These are phyloP conservation scores for Epistrophella euchroma DNA, from an alignment of 2,888 invertebrate species.

Conservation along the genomic window DNA sequence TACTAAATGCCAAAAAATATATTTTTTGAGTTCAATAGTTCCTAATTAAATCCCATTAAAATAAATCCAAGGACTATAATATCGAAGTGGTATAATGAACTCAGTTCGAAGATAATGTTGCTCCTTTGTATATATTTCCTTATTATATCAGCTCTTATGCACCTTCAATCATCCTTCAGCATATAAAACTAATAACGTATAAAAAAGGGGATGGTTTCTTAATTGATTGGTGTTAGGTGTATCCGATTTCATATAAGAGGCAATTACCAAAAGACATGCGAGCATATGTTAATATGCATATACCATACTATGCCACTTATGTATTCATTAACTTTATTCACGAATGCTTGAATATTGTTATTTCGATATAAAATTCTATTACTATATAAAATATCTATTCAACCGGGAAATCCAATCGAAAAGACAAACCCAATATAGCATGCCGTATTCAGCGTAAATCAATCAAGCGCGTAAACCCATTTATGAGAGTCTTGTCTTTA, in stretches of 20 bases:
- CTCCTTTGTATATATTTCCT: too few relatives aligned
- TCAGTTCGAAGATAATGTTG: too few relatives aligned
- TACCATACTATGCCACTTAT: background rate
- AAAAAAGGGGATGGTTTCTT: slow-evolving; percentile 2
- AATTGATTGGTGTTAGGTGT: slow-evolving; percentile 18
- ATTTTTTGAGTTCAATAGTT: too few relatives aligned
- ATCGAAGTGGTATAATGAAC: too few relatives aligned
- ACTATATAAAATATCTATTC: slow-evolving; percentile 16
- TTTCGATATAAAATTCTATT: slow-evolving; percentile 1
- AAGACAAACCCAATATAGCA: slow-evolving; percentile 16
- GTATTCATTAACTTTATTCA: slow-evolving; percentile 25
- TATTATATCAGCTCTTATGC: background rate
- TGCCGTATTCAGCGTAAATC: slow-evolving; percentile 2
- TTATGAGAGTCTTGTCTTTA: slow-evolving; percentile 2
- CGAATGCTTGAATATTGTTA: slow-evolving; percentile 13
- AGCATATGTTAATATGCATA: background rate
- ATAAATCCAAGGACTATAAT: too few relatives aligned
- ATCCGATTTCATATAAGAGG: slow-evolving; percentile 8
- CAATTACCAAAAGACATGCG: slow-evolving; percentile 13
- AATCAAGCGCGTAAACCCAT: slow-evolving; percentile 29
- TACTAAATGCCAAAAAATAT: too few relatives aligned
- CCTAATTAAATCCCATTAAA: too few relatives aligned
- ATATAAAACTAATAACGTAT: background rate
- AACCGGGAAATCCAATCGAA: slow-evolving; percentile 16
- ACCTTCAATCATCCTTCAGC: background rate